Conservation (phyloP, 2,888 invertebrate species). For the Apamea anceps region DNA sequence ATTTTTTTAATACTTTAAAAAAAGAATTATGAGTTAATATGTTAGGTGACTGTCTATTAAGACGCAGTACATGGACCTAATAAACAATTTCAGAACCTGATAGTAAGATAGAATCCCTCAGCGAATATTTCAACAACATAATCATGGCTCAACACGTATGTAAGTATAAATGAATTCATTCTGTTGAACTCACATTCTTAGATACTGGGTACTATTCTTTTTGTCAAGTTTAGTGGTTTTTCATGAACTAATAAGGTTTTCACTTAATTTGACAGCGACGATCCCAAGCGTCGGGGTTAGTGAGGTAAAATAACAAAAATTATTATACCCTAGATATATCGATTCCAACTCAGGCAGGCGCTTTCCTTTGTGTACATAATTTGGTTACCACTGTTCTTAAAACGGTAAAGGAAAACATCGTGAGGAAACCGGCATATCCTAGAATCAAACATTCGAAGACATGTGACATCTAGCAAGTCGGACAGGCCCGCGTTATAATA, state of each 20-base stretch:
- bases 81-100: constrained; percentile 26
- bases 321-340: not conserved
- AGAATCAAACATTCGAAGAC: too few relatives aligned
- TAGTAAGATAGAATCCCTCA: constrained; percentile 71
- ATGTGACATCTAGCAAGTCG: too few relatives aligned
- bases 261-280: constrained; percentile 26
- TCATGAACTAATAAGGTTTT: not conserved
- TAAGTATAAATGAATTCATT: constrained; percentile 48
- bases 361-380: too few relatives aligned
- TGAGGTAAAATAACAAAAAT: constrained; percentile 2
- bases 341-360: too few relatives aligned
- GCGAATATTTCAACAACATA: constrained; percentile 77
- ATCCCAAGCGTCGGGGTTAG: not conserved
- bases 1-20: not conserved
- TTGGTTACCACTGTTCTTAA: too few relatives aligned
- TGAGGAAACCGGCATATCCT: too few relatives aligned
- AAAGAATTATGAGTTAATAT: not conserved
- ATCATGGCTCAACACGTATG: constrained; percentile 61
- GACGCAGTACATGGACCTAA: not conserved
- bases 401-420: too few relatives aligned
- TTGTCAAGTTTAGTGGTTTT: not conserved
- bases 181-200: not conserved
- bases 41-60: not conserved
- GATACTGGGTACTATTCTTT: not conserved
- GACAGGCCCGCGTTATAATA: too few relatives aligned